These are phyloP conservation scores for Raillietiella orientalis DNA, from an alignment of 2,888 invertebrate species.

Conservation along the genomic window DNA sequence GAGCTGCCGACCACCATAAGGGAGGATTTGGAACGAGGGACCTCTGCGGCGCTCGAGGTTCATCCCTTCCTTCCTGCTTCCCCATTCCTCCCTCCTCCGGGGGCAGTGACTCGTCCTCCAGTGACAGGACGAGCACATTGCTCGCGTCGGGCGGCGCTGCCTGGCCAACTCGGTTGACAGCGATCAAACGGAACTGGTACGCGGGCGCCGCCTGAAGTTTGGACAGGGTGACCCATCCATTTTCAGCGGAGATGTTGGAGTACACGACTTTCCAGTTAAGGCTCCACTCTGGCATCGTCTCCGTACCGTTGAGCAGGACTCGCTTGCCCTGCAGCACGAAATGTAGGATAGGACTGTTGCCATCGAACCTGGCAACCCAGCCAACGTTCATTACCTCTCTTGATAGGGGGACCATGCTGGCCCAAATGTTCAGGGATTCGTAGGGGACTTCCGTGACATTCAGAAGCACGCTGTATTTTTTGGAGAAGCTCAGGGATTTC, in stretches of 20 bases:
- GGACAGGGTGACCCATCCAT: slow-evolving; percentile 42
- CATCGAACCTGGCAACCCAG: slow-evolving; percentile 89
- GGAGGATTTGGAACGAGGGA: too few relatives aligned
- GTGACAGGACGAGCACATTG: slow-evolving; percentile 62
- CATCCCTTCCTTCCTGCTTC: too few relatives aligned
- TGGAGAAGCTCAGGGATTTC: slow-evolving; percentile 50
- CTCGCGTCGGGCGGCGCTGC: slow-evolving; percentile 68
- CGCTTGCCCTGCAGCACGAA: slow-evolving; percentile 54
- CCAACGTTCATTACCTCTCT: slow-evolving; percentile 50
- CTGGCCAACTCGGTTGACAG: slow-evolving; percentile 82
- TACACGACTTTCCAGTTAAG: slow-evolving; percentile 63
- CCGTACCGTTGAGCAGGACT: slow-evolving; percentile 12
- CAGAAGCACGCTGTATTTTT: slow-evolving; percentile 47
- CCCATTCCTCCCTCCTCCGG: too few relatives aligned
- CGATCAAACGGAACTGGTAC: slow-evolving; percentile 88
- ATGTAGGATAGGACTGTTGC: slow-evolving; percentile 73
- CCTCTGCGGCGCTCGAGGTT: too few relatives aligned
- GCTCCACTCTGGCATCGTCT: slow-evolving; percentile 49
- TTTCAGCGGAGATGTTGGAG: slow-evolving; percentile 44
- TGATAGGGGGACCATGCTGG: slow-evolving; percentile 16
- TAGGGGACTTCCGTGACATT: slow-evolving; percentile 83
- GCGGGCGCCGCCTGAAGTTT: slow-evolving; percentile 74
- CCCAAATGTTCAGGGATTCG: slow-evolving; percentile 58
- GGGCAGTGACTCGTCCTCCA: too few relatives aligned
- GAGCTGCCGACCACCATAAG: too few relatives aligned